Evolutionary conservation across 2,888 invertebrate species (phyloP).

Genomic region (Lithosia quadra): DNA sequence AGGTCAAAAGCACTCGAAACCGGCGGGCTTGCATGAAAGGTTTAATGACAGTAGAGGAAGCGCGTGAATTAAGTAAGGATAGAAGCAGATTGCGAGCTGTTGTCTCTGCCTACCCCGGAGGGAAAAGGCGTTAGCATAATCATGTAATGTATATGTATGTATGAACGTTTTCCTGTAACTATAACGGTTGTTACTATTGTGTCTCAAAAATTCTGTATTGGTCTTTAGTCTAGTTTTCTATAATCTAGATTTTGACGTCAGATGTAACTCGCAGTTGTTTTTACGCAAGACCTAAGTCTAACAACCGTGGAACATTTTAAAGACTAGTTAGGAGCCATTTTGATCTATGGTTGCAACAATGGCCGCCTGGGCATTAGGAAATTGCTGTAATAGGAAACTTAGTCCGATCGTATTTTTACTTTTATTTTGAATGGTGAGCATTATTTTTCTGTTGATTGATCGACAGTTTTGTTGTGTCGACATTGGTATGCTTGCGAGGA

Average conservation of each 20-base stretch:
- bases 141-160: no score
- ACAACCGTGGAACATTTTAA: slow-evolving; percentile 9
- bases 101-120: no score
- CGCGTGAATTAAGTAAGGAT: no score
- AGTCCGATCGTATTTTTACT: neutral
- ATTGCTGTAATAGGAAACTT: slow-evolving; percentile 10
- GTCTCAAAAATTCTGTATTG: no score
- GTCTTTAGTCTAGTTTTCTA: neutral
- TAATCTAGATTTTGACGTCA: neutral
- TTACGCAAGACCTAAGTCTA: slow-evolving; percentile 15
- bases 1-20: no score
- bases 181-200: no score
- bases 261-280: slow-evolving; percentile 6
- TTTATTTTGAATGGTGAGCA: slow-evolving; percentile 10
- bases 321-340: slow-evolving; percentile 7
- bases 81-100: no score
- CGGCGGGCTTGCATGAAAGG: no score
- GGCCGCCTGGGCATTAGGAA: slow-evolving; percentile 6
- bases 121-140: no score
- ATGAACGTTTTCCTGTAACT: no score
- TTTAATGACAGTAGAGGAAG: no score
- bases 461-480: slow-evolving; percentile 19
- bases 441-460: slow-evolving; percentile 17
- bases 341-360: slow-evolving; percentile 7
- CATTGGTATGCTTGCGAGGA: slow-evolving; percentile 13